Conservation (phyloP, 1,140 invertebrate species). For the Semibalanus balanoides region DNA sequence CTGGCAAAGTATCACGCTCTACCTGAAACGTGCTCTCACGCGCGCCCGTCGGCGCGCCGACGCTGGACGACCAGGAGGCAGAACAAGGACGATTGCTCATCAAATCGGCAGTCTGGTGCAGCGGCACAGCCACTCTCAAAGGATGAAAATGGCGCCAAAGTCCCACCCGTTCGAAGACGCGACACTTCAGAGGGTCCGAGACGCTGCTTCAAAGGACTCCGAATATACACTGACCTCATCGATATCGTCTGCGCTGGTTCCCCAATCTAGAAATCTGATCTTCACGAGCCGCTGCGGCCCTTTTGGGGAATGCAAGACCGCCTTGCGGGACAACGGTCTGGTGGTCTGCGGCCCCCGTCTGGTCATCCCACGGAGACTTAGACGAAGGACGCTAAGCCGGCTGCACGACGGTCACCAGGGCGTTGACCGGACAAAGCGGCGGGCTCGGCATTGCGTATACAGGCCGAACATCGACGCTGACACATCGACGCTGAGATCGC, state of each 20-base stretch:
- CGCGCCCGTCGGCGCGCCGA: background rate
- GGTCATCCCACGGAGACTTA: background rate
- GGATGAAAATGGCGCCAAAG: too few species aligned
- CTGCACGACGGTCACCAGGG: constrained; percentile 8
- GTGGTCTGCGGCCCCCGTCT: background rate
- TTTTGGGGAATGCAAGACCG: too few species aligned
- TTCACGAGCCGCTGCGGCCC: background rate
- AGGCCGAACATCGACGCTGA: constrained; percentile 4
- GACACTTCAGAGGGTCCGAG: background rate
- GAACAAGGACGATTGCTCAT: too few species aligned
- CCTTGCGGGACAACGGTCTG: background rate
- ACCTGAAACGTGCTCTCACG: background rate
- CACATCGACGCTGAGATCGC: too few species aligned
- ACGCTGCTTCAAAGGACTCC: background rate
- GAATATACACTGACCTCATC: too few species aligned
- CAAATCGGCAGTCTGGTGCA: too few species aligned
- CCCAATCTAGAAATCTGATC: background rate
- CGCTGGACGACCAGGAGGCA: too few species aligned
- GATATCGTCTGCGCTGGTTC: too few species aligned
- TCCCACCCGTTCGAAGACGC: background rate
- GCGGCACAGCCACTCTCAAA: too few species aligned
- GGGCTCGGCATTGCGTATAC: background rate
- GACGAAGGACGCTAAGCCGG: background rate
- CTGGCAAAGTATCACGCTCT: background rate
- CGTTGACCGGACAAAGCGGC: background rate